Conservation (phyloP, 2,113 vertebrate genomes). For the Coptodon bakossiorum region DNA sequence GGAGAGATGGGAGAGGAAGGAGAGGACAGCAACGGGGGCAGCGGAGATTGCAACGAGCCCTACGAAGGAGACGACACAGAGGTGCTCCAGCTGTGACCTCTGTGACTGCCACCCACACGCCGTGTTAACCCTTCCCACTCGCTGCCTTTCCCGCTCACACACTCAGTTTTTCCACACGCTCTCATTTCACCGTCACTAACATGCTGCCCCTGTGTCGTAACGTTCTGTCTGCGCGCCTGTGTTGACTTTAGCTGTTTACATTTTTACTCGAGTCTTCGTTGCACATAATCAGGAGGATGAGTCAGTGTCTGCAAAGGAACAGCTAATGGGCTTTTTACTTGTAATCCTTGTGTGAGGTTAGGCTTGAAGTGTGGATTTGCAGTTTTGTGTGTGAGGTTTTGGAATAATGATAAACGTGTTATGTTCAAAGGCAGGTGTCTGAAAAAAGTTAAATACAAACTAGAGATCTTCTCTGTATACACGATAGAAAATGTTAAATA, state of each 20-base stretch:
- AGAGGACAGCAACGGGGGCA: slow-evolving; percentile 92
- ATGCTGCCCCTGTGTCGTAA: not conserved
- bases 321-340: not conserved
- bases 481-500: not conserved
- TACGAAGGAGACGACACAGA: slow-evolving; percentile 91
- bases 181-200: not conserved
- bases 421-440: not conserved
- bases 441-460: not conserved
- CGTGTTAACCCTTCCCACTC: not conserved
- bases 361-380: not conserved
- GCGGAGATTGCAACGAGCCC: slow-evolving; percentile 85
- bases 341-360: not conserved
- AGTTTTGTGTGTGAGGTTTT: not conserved
- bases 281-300: slow-evolving; percentile 11
- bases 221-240: not conserved
- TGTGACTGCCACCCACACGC: not conserved
- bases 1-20: slow-evolving; percentile 88
- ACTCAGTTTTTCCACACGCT: slow-evolving; percentile 19
- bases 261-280: not conserved
- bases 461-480: not conserved
- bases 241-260: slow-evolving; percentile 23
- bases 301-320: slow-evolving; percentile 31
- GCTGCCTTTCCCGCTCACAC: not conserved
- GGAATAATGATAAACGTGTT: not conserved
- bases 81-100: slow-evolving; percentile 58